Base-by-base conservation (phyloP, 2,113 vertebrate genomes). In the Gnathonemus echidnorhynchus region DNA sequence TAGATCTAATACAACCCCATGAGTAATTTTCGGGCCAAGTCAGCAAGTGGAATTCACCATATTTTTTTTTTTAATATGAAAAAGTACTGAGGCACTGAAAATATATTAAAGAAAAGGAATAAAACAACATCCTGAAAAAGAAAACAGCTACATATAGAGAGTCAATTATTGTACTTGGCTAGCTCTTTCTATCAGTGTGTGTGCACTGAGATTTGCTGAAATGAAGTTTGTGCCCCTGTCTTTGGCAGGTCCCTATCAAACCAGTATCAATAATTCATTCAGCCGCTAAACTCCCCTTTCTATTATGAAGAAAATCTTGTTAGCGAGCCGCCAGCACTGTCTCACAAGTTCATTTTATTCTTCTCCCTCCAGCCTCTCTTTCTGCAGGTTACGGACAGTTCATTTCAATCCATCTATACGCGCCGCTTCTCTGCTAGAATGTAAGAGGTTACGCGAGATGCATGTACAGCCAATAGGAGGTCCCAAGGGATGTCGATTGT, bases 181-280 rank as follows among this genome's bases (percentile, higher is more conserved):
- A 66, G 90, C 35, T 1, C 39, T 90, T 66, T 89, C 91, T 92
- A 90, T 93, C 93, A 92, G 92, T 92, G 92, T 48, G 39, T 93
- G 94, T 93, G 91, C 92, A 92, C 80, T 92, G 89, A 91, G 92
- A 93, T 94, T 92, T 91, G 91, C 90, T 91, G 91, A 87, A 74
- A 90, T 94, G 92, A 95, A 94, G 94, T 92, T 91, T 90, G 92
- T 46, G 88, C 92, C 92, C 92, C 91, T 91, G 90, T 94, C 93
- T 93, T 89, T 91, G 91, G 92, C 90, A 9, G 92, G 93, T 95
- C 94, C 94, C 91, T 86, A 87, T 45, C n/a, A 88, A 92, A 94
- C 93, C 92, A 87, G 89, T 92, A 93, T 95, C 94, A 95, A 95
- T 95, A 95, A 95, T 94, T 94, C 93, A 95, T 94, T 92, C 85